Conservation (phyloP, 1,140 invertebrate species). For the Formica selysi region DNA sequence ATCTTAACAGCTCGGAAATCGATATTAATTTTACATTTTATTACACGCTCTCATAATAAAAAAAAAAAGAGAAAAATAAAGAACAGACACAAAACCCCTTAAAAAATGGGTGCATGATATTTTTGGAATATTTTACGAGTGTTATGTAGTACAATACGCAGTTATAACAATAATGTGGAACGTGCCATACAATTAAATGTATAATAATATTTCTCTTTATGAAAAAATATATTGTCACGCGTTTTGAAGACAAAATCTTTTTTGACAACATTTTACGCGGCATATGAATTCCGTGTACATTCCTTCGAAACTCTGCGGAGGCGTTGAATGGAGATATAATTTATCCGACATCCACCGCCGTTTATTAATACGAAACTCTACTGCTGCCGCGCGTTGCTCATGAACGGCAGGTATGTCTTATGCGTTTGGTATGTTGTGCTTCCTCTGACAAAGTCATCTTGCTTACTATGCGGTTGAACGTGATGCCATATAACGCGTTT, state of each 20-base stretch:
- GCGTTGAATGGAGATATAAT: constrained; percentile 30
- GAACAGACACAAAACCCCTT: too few species aligned
- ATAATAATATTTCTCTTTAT: neutral
- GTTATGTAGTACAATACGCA: neutral
- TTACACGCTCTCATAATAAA: neutral
- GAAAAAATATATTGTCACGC: neutral
- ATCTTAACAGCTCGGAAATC: constrained; percentile 6
- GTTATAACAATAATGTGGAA: neutral
- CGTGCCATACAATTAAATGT: neutral
- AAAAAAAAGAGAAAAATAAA: neutral
- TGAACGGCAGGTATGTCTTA: constrained; percentile 5
- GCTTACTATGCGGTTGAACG: constrained; percentile 13
- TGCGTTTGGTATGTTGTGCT: constrained; percentile 8
- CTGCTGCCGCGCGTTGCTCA: constrained; percentile 6
- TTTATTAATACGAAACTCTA: constrained; percentile 40
- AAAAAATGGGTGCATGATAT: neutral
- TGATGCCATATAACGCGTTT: neutral
- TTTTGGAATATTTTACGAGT: neutral
- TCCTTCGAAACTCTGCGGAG: neutral
- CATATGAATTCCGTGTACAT: constrained; percentile 11
- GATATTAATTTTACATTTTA: constrained; percentile 8
- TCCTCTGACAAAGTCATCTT: constrained; percentile 14
- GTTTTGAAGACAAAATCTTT: constrained; percentile 16
- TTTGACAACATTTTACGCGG: neutral
- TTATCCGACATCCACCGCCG: constrained; percentile 7